Evolutionary conservation across 2,797 vertebrate genomes (phyloP).

Genomic region (Oreonectes daqikongensis): DNA sequence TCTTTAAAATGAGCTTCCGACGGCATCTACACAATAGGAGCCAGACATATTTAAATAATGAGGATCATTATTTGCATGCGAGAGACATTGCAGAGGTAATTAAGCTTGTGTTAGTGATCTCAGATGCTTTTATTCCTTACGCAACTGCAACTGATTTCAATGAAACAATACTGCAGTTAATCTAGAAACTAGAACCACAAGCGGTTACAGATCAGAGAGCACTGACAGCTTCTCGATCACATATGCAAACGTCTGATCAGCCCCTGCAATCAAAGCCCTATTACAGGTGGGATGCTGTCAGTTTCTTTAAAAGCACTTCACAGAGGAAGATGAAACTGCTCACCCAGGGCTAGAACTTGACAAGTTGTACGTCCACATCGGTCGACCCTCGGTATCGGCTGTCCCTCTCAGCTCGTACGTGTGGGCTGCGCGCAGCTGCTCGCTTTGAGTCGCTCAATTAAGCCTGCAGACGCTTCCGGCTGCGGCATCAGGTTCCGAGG

Average conservation of each 20-base stretch:
- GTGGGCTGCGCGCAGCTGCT: constrained; percentile 26
- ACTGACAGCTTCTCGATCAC: not conserved
- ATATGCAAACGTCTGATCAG: not conserved
- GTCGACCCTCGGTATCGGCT: constrained; percentile 40
- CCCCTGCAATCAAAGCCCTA: not conserved
- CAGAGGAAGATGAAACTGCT: constrained; percentile 54
- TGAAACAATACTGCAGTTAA: not conserved
- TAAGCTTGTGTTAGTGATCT: not conserved
- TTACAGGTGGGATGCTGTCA: constrained; percentile 1
- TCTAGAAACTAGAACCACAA: not conserved
- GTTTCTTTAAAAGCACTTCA: not conserved
- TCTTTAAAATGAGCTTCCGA: not conserved
- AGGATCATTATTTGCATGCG: constrained; percentile 24
- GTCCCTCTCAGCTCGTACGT: constrained; percentile 26
- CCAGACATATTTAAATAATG: not conserved
- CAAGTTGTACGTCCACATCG: constrained; percentile 66
- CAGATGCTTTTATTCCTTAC: not conserved
- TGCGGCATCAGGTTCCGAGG: constrained; percentile 33
- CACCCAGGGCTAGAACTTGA: constrained; percentile 72
- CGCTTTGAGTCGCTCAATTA: constrained; percentile 37
- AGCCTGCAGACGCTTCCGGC: constrained; percentile 33
- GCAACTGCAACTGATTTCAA: not conserved
- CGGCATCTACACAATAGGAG: not conserved
- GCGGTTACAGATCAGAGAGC: constrained; percentile 1
- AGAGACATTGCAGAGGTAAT: not conserved